Conservation (phyloP, 2,888 invertebrate genomes). For the Amaurobius ferox region DNA sequence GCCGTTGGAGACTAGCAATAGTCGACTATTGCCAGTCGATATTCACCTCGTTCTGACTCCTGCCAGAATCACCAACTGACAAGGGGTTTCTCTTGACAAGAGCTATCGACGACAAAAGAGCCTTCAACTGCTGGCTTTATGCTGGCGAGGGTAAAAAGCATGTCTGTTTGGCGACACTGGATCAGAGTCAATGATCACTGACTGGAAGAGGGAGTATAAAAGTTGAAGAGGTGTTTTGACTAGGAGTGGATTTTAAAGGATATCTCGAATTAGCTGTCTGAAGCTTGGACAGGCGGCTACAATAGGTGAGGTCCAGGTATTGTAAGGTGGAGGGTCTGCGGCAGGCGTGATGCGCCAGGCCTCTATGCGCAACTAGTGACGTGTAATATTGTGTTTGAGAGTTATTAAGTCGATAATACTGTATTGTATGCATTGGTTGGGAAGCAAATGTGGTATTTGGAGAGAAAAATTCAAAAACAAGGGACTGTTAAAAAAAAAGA, state of each 20-base stretch:
- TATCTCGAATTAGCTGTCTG: slow-evolving; percentile 10
- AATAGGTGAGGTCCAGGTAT: slow-evolving; percentile 32
- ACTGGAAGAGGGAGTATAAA: neutral
- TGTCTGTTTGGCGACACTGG: slow-evolving; percentile 44
- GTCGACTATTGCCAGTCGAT: slow-evolving; percentile 54
- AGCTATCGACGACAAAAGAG: slow-evolving; percentile 54
- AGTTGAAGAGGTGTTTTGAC: slow-evolving; percentile 32
- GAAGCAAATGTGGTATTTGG: too few species aligned
- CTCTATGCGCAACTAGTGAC: neutral
- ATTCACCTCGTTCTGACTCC: slow-evolving; percentile 55
- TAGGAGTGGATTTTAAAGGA: slow-evolving; percentile 9
- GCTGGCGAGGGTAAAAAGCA: slow-evolving; percentile 21
- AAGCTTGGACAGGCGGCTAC: neutral
- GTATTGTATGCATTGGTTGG: too few species aligned
- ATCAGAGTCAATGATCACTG: slow-evolving; percentile 47
- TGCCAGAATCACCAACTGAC: slow-evolving; percentile 32
- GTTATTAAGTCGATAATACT: too few species aligned
- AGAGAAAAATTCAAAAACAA: too few species aligned
- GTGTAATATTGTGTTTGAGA: neutral
- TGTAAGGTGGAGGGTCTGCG: neutral
- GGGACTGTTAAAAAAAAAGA: too few species aligned
- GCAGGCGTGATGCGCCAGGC: neutral
- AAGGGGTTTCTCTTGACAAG: neutral
- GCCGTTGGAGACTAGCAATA: slow-evolving; percentile 49
- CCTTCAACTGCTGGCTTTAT: slow-evolving; percentile 55